These are phyloP conservation scores for Kryptopterus vitreolus DNA, from an alignment of 2,797 vertebrate species.

Conservation along the genomic window DNA sequence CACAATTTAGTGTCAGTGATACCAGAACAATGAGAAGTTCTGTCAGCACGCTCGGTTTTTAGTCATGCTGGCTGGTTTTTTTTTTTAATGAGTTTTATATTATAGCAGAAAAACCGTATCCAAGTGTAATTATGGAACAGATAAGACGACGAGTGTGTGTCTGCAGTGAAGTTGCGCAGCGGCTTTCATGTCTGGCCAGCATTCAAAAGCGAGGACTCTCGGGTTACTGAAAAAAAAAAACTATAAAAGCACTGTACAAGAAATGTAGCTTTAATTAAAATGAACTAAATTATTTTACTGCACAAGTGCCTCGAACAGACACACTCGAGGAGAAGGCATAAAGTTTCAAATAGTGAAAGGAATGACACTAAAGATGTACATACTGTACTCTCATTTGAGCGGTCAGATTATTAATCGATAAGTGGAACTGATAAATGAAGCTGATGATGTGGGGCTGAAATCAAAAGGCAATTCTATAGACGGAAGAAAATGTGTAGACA, in stretches of 20 bases:
- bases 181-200: neutral
- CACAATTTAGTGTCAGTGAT: neutral
- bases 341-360: neutral
- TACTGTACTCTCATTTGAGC: neutral
- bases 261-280: slow-evolving; percentile 19
- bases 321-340: neutral
- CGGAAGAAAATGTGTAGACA: neutral
- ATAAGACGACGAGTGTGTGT: neutral
- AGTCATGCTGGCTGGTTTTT: slow-evolving; percentile 2
- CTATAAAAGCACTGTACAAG: neutral
- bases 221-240: neutral
- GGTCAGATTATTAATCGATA: neutral
- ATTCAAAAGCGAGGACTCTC: neutral
- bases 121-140: neutral
- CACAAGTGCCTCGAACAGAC: neutral
- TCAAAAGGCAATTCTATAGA: no score
- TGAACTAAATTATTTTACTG: neutral
- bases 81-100: slow-evolving; percentile 18
- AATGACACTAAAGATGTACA: neutral
- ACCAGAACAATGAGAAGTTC: slow-evolving; percentile 2
- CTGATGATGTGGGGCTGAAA: neutral
- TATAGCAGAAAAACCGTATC: neutral
- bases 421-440: neutral
- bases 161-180: neutral
- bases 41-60: neutral